Evolutionary conservation across 2,113 vertebrate species (phyloP).

Genomic region (Pseudorectes ferrugineus): DNA sequence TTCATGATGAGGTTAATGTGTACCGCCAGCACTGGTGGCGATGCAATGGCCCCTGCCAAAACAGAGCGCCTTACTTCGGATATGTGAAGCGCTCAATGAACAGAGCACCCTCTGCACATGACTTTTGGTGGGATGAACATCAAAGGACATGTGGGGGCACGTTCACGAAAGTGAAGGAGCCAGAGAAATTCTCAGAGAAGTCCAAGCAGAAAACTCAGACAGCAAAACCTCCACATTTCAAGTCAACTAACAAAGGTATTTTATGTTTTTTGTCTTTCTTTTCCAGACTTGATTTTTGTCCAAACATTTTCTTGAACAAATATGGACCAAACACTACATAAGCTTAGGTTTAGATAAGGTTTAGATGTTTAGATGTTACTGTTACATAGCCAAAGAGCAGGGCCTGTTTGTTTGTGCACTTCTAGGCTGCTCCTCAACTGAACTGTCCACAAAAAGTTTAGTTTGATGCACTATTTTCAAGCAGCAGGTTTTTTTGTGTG

Average conservation of each 20-base stretch:
- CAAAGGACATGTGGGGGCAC: constrained; percentile 85
- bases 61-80: constrained; percentile 82
- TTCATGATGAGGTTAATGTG: constrained; percentile 86
- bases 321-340: neutral
- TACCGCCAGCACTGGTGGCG: constrained; percentile 98
- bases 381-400: neutral
- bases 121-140: constrained; percentile 93
- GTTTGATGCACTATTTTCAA: neutral
- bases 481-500: neutral
- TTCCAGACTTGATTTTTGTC: neutral
- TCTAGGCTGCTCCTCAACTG: neutral
- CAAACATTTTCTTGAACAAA: neutral
- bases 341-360: too few species aligned
- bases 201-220: constrained; percentile 57
- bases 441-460: neutral
- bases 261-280: neutral
- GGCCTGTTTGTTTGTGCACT: neutral
- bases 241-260: constrained; percentile 39
- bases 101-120: constrained; percentile 84
- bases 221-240: neutral
- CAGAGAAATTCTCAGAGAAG: constrained; percentile 85
- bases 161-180: constrained; percentile 89
- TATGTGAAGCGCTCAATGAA: constrained; percentile 93
- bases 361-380: neutral
- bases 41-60: constrained; percentile 86